phyloP scores from a whole-genome alignment of 1,140 invertebrate species.

The Fopius arisanus region DNA sequence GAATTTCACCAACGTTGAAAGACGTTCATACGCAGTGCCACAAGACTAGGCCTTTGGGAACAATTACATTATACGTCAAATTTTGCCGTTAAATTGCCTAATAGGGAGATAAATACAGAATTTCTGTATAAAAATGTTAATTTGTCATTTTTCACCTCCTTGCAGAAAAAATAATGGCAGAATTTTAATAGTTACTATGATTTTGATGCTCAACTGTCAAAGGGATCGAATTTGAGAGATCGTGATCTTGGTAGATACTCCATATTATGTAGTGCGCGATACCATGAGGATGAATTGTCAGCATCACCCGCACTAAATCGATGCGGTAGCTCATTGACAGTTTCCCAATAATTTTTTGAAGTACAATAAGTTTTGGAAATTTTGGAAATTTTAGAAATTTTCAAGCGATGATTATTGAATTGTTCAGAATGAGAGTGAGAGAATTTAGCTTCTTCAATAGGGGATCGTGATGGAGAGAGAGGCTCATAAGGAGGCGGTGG shows the following conservation, averaged over 20 bases:
- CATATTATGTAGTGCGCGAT: conserved; percentile 42
- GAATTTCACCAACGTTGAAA: too few species aligned
- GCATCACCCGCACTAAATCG: conserved; percentile 59
- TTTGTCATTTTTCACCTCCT: background rate
- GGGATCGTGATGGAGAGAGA: conserved; percentile 50
- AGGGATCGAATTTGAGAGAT: conserved; percentile 54
- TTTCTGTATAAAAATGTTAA: background rate
- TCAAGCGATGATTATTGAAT: background rate
- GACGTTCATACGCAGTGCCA: too few species aligned
- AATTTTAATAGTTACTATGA: background rate
- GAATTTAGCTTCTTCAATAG: conserved; percentile 36
- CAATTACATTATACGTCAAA: background rate
- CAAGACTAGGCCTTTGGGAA: too few species aligned
- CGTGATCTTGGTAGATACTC: conserved; percentile 52
- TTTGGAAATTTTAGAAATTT: conserved; percentile 34
- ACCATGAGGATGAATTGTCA: conserved; percentile 49
- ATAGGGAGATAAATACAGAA: background rate
- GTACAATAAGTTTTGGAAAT: conserved; percentile 36
- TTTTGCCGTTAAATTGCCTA: background rate
- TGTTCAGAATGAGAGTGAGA: conserved; percentile 34
- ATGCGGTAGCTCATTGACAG: conserved; percentile 47
- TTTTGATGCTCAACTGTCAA: conserved; percentile 45
- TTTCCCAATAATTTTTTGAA: conserved; percentile 41
- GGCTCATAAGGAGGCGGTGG: conserved; percentile 57
- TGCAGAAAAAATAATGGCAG: too few species aligned